These are phyloP conservation scores for Myxocyprinus asiaticus DNA, from an alignment of 2,113 vertebrate species.

Conservation along the genomic window DNA sequence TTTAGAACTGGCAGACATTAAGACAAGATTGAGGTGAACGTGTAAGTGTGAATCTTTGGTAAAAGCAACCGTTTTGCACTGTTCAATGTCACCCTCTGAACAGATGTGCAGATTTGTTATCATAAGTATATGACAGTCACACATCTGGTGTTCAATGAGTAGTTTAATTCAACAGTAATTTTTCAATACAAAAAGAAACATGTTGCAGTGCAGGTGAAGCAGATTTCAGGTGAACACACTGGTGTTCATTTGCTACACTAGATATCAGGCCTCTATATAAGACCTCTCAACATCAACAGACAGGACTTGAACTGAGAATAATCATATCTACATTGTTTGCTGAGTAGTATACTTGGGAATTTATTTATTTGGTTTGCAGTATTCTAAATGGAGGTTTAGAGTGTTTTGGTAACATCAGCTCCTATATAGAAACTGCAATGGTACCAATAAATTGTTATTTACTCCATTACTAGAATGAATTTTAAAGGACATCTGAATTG, in stretches of 20 bases:
- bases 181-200: conserved; percentile 35
- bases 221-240: conserved; percentile 5
- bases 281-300: conserved; percentile 24
- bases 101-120: not conserved
- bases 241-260: not conserved
- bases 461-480: not conserved
- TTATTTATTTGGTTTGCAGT: not conserved
- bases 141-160: not conserved
- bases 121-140: not conserved
- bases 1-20: not conserved
- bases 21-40: not conserved
- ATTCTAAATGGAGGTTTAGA: not conserved
- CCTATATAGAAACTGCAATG: not conserved
- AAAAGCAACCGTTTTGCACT: not conserved
- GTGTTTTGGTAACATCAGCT: not conserved
- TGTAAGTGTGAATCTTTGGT: too few relatives aligned
- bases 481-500: not conserved
- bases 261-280: conserved; percentile 5
- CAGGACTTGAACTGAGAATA: conserved; percentile 8
- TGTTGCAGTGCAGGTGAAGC: conserved; percentile 7
- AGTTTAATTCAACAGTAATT: conserved; percentile 34
- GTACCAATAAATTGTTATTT: not conserved
- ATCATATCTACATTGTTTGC: conserved; percentile 1
- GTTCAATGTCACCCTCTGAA: not conserved
- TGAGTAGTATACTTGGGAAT: not conserved